A percentile compares a stretch with the other conserved stretches of the same genome.
Conservation (phyloP, 1,140 invertebrate genomes). For the Pogonognathellus flavescens region DNA sequence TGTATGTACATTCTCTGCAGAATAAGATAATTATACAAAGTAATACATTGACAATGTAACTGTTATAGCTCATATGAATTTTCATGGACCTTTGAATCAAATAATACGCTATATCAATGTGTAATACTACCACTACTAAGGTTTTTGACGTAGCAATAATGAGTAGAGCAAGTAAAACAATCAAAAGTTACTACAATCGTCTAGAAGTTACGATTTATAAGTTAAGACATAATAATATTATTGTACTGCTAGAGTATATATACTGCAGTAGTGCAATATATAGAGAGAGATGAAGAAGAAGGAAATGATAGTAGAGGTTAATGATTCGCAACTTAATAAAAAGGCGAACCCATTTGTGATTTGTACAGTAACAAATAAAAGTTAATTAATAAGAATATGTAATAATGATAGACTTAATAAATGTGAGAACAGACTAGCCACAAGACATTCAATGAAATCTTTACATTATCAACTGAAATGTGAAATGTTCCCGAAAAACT, state of each 20-base stretch:
- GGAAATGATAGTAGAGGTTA: neutral
- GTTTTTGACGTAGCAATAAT: constrained; percentile 46
- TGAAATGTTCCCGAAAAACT: constrained; percentile 40
- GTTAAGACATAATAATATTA: neutral
- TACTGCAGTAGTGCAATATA: neutral
- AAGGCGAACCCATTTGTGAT: constrained; percentile 35
- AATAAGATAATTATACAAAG: constrained; percentile 26
- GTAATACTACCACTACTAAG: neutral
- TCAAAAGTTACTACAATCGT: neutral
- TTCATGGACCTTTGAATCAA: constrained; percentile 48
- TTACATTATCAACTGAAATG: constrained; percentile 38
- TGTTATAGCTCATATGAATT: constrained; percentile 42
- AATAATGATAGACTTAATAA: neutral
- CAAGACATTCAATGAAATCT: constrained; percentile 35
- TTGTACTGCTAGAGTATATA: neutral
- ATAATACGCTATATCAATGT: constrained; percentile 33
- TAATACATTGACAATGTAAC: constrained; percentile 40
- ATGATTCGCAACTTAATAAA: constrained; percentile 5
- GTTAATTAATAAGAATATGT: neutral
- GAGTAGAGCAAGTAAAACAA: constrained; percentile 35
- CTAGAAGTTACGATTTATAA: no score
- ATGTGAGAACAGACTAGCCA: constrained; percentile 8
- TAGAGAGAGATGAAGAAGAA: neutral
- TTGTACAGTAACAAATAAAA: constrained; percentile 47
- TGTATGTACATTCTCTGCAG: constrained; percentile 1